Conservation (phyloP, 2,797 vertebrate species). For the Onychomys torridus region DNA sequence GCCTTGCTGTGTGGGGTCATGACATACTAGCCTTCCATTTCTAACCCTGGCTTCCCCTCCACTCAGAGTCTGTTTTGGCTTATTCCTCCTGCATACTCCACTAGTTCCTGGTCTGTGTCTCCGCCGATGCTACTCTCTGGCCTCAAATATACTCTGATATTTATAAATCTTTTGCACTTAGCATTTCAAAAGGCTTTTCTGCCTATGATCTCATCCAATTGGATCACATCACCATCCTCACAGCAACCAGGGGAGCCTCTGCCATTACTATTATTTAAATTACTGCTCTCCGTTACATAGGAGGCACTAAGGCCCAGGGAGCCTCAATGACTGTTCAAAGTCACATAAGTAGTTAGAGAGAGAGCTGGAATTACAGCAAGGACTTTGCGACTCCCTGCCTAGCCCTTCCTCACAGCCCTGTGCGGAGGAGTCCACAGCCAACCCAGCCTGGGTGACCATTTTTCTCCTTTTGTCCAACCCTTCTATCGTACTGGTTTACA, state of each 20-base stretch:
- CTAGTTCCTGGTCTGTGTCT: conserved; percentile 51
- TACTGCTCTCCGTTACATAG: conserved; percentile 49
- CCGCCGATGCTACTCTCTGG: conserved; percentile 48
- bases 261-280: conserved; percentile 80
- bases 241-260: conserved; percentile 68
- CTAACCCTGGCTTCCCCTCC: background rate
- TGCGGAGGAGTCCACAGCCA: background rate
- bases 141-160: conserved; percentile 75
- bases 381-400: background rate
- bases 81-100: background rate
- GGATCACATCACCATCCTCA: conserved; percentile 64
- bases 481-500: background rate
- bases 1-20: background rate
- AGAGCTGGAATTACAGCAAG: conserved; percentile 63
- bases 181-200: conserved; percentile 80
- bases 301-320: conserved; percentile 50
- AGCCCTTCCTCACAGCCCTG: background rate
- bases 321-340: conserved; percentile 75
- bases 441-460: background rate
- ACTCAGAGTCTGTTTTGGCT: background rate
- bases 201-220: conserved; percentile 76
- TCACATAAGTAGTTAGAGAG: conserved; percentile 46
- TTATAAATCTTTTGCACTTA: conserved; percentile 79
- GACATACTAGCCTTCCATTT: background rate
- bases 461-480: background rate